A percentile compares a stretch with the other conserved stretches of the same genome.
Conservation (phyloP, 2,113 vertebrate species). For the Chionodraco myersi region DNA sequence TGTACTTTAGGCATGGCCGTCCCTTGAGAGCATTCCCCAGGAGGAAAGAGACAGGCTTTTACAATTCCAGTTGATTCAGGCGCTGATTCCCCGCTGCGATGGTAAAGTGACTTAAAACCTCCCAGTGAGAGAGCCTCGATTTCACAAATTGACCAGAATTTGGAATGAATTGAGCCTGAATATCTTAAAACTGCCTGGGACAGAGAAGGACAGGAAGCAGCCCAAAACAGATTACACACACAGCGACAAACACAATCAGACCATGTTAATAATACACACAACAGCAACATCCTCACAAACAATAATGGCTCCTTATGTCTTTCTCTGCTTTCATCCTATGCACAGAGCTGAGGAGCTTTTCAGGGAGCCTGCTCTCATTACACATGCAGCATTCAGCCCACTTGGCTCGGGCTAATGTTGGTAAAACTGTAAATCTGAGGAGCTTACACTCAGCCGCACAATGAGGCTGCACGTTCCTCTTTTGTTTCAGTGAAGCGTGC, state of each 20-base stretch:
- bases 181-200: constrained; percentile 3
- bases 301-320: constrained; percentile 26
- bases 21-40: neutral
- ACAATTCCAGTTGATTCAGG: constrained; percentile 5
- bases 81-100: neutral
- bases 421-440: constrained; percentile 26
- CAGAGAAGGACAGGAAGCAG: constrained; percentile 1
- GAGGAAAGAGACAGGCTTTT: neutral
- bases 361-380: constrained; percentile 46
- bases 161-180: constrained; percentile 2
- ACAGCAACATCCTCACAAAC: constrained; percentile 24
- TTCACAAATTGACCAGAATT: constrained; percentile 44
- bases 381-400: constrained; percentile 52
- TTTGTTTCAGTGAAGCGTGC: constrained; percentile 27
- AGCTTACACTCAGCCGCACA: constrained; percentile 16
- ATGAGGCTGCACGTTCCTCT: constrained; percentile 22
- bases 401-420: constrained; percentile 45
- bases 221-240: neutral
- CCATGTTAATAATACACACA: constrained; percentile 29
- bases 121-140: constrained; percentile 1
- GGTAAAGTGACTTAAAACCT: constrained; percentile 23
- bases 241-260: constrained; percentile 20
- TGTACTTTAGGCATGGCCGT: neutral
- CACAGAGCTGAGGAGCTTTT: constrained; percentile 21
- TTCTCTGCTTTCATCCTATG: constrained; percentile 31